phyloP scores from a whole-genome alignment of 2,113 vertebrate species.

The Shinisaurus crocodilurus region DNA sequence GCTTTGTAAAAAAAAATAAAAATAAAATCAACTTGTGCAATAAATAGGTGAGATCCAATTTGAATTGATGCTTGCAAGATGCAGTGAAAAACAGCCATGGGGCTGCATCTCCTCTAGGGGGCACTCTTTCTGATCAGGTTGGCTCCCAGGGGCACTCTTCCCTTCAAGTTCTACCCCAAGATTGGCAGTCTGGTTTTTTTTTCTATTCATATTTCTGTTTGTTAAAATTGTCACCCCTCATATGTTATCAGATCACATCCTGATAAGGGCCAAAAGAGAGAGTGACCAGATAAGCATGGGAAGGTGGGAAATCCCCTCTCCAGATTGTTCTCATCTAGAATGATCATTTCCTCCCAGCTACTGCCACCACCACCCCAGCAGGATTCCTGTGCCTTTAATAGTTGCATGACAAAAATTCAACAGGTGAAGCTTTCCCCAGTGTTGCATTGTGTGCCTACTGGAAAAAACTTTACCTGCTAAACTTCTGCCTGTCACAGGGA shows the following conservation, averaged over 20 bases:
- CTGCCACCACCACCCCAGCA: background rate
- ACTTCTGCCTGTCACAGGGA: background rate
- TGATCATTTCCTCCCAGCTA: background rate
- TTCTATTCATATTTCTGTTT: no score
- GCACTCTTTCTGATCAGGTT: background rate
- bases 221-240: background rate
- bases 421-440: background rate
- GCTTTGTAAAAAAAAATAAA: background rate
- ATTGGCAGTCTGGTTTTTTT: background rate
- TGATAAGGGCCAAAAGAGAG: background rate
- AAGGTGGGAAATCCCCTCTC: background rate
- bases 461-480: background rate
- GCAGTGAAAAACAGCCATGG: accelerated
- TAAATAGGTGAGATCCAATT: background rate
- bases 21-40: background rate
- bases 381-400: background rate
- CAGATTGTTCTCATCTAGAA: background rate
- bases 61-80: no score
- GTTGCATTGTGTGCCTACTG: background rate
- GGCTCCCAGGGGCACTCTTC: background rate
- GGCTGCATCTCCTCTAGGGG: background rate
- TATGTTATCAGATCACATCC: no score
- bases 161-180: background rate
- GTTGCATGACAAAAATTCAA: background rate
- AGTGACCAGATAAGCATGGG: background rate